Evolutionary conservation across 2,888 invertebrate species (phyloP), one percentile per base, ranked within the genome.

Genomic region (Arrhopalites spinosus): DNA sequence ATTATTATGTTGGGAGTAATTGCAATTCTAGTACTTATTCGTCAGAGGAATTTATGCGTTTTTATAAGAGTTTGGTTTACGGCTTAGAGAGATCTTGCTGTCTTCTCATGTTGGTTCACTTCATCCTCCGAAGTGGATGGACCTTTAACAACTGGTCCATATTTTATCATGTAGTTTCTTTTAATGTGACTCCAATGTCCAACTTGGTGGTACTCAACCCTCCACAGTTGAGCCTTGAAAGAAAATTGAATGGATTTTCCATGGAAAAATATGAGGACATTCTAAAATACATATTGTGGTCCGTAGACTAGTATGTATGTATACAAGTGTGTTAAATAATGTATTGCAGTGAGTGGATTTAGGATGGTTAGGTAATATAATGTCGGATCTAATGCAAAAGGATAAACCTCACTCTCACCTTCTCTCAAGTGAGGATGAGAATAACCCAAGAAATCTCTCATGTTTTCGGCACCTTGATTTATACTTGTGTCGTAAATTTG

Each of bases 161-260:
- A 77, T 77, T 77, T 77, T 75, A 79, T 77, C 75, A 71, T 77
- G 70, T 73, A 76, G 72, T 73, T 78, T 74, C 63, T 75, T 50
- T 75, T 77, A 78, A 79, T 80, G 76, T 64, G 76, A 80, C 77
- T 76, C 67, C 67, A 61, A 70, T 76, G 78, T 78, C 78, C 78
- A 77, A 47, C 66, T 71, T 61, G 20, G 25, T 50, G 47, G 68
- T 17, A n/a, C n/a, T n/a, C n/a, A n/a, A n/a, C n/a, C 68, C 27
- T 17, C 25, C 50, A 27, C 61, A 50, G 27, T 47, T 67, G 68
- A 50, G 50, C 27, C 27, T 15, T 23, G 15, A 61, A 61, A 61
- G 61, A 61, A 61, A 61, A 15, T 29, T 61, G 11, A 17, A 61
- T 27, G 61, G 23, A 23, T 61, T 61, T 29, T 15, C 23, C 25